These are phyloP conservation scores for Drosophila leontia DNA, from an alignment of 1,140 invertebrate species.

Conservation along the genomic window DNA sequence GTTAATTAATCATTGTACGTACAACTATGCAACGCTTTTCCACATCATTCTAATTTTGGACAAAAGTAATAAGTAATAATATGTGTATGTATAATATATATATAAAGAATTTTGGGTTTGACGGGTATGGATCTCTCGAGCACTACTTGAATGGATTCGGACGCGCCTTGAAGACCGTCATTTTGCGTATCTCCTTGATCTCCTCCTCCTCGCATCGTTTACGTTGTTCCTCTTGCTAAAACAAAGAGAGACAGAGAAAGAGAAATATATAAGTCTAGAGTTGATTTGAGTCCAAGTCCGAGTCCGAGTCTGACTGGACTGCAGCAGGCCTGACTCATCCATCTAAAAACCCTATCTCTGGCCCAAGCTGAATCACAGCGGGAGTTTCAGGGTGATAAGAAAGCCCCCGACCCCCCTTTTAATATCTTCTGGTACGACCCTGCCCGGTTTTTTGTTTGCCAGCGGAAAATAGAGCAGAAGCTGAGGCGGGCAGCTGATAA, in stretches of 20 bases:
- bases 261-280: not conserved
- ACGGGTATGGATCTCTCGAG: conserved; percentile 8
- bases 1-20: conserved; percentile 21
- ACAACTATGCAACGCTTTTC: conserved; percentile 29
- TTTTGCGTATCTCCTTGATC: conserved; percentile 72
- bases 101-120: conserved; percentile 11
- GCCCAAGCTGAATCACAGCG: conserved; percentile 22
- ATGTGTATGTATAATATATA: conserved; percentile 3
- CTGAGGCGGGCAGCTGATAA: conserved; percentile 30
- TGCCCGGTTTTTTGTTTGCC: conserved; percentile 36
- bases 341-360: conserved; percentile 11
- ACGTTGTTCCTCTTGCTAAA: conserved; percentile 83
- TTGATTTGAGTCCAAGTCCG: not conserved
- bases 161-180: conserved; percentile 81
- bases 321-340: conserved; percentile 12
- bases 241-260: not conserved
- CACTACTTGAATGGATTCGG: conserved; percentile 81
- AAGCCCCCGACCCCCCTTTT: not conserved
- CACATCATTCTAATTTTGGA: conserved; percentile 38
- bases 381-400: conserved; percentile 17
- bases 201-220: conserved; percentile 70
- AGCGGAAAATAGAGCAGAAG: conserved; percentile 37
- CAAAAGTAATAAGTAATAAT: conserved; percentile 18
- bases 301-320: not conserved
- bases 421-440: conserved; percentile 11